Evolutionary conservation across 2,113 vertebrate species (phyloP).

Genomic region (Danio rerio): DNA sequence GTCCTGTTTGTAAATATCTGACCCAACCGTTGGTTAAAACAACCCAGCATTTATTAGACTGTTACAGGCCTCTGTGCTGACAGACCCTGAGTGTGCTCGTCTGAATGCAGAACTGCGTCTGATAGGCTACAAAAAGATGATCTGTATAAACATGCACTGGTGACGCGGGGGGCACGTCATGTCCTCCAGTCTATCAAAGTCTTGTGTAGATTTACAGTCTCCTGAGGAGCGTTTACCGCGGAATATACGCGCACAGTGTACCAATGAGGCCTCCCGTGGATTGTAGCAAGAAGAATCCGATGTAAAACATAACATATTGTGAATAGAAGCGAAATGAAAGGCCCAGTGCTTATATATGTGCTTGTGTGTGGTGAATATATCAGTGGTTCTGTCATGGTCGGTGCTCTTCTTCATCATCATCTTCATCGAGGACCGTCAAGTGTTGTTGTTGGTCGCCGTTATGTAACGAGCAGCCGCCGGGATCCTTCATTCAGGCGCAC

Average conservation of each 20-base stretch:
- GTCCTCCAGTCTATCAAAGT: neutral
- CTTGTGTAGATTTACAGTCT: neutral
- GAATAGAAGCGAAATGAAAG: neutral
- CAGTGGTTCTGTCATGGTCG: neutral
- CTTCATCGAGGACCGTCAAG: neutral
- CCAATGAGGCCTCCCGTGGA: neutral
- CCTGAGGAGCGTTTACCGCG: neutral
- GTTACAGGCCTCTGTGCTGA: neutral
- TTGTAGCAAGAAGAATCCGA: neutral
- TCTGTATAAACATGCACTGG: conserved; percentile 1
- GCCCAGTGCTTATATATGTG: no score
- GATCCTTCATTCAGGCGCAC: neutral
- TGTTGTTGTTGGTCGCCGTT: conserved; percentile 24
- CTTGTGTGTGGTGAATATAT: neutral
- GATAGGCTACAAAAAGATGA: neutral
- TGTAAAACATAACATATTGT: neutral
- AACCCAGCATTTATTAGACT: no score
- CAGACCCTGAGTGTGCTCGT: neutral
- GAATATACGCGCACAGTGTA: neutral
- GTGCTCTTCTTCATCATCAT: neutral
- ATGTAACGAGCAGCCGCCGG: conserved; percentile 1
- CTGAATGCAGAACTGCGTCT: neutral
- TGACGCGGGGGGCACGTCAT: conserved; percentile 14
- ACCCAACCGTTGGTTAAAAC: no score
- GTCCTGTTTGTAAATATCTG: no score